Conservation (phyloP, 2,888 invertebrate species). For the Polymixis flavicincta region DNA sequence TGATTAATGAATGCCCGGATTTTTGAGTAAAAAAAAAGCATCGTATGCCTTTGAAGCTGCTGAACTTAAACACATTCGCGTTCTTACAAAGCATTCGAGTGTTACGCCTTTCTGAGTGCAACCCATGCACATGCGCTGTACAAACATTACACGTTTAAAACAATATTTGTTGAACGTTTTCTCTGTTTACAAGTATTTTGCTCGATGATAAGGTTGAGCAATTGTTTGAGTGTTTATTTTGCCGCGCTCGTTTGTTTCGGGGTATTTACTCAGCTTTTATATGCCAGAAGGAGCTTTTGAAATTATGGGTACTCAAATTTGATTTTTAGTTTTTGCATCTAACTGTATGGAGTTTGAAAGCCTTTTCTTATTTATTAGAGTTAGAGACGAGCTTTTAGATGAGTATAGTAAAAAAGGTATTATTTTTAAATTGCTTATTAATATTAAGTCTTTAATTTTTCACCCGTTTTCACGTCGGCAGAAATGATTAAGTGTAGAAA, state of each 20-base stretch:
- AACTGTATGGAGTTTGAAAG: not conserved
- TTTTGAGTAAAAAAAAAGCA: too few relatives aligned
- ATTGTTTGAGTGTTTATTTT: constrained; percentile 18
- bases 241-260: constrained; percentile 7
- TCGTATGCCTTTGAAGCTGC: not conserved
- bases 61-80: not conserved
- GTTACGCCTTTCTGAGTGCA: constrained; percentile 2
- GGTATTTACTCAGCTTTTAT: constrained; percentile 29
- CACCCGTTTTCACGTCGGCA: not conserved
- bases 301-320: too few relatives aligned
- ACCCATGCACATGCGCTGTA: constrained; percentile 17
- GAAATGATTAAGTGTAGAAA: too few relatives aligned
- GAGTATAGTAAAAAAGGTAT: not conserved
- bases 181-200: constrained; percentile 35
- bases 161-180: constrained; percentile 47
- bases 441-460: not conserved
- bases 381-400: too few relatives aligned
- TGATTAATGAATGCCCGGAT: not conserved
- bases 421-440: not conserved
- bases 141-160: constrained; percentile 38
- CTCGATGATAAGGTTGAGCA: constrained; percentile 40
- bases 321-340: not conserved
- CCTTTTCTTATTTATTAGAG: not conserved
- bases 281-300: not conserved
- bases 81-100: constrained; percentile 6